A percentile compares a stretch with the other conserved stretches of the same genome.
Conservation (phyloP, 2,113 vertebrate genomes). For the Bubalus kerabau region DNA sequence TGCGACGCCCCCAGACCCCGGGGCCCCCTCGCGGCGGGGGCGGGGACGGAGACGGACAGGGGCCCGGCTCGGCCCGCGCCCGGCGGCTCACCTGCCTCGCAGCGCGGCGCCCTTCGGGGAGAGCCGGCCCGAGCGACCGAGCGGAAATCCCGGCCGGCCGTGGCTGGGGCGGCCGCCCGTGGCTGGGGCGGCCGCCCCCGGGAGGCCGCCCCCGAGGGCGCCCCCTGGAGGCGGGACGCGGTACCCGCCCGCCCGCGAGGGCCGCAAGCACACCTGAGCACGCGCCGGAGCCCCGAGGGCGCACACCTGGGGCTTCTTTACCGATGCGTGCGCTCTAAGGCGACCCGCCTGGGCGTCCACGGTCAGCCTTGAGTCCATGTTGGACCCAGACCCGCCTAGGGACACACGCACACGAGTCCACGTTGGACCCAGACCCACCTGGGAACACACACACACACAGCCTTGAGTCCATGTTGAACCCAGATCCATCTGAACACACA, state of each 20-base stretch:
- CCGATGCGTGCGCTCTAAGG: too few relatives aligned
- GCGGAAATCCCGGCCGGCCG: background rate
- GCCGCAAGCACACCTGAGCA: background rate
- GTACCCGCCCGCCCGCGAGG: background rate
- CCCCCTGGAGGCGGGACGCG: conserved; percentile 51
- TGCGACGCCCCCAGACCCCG: too few relatives aligned
- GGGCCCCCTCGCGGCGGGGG: background rate
- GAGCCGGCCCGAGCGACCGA: accelerated
- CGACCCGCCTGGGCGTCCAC: too few relatives aligned
- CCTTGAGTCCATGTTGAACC: too few relatives aligned
- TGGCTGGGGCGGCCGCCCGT: accelerated
- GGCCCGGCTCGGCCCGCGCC: background rate
- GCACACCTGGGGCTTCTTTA: accelerated
- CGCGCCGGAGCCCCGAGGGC: background rate
- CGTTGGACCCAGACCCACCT: too few relatives aligned
- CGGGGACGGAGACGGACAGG: background rate
- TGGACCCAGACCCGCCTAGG: background rate
- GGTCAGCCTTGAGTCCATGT: accelerated
- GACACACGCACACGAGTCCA: background rate
- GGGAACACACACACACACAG: too few relatives aligned
- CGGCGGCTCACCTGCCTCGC: background rate
- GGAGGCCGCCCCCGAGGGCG: conserved; percentile 34
- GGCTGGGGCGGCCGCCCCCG: accelerated
- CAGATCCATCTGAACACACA: too few relatives aligned
- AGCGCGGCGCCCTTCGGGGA: background rate